Conservation (phyloP, 1,140 invertebrate species). For the Copidosoma floridanum region DNA sequence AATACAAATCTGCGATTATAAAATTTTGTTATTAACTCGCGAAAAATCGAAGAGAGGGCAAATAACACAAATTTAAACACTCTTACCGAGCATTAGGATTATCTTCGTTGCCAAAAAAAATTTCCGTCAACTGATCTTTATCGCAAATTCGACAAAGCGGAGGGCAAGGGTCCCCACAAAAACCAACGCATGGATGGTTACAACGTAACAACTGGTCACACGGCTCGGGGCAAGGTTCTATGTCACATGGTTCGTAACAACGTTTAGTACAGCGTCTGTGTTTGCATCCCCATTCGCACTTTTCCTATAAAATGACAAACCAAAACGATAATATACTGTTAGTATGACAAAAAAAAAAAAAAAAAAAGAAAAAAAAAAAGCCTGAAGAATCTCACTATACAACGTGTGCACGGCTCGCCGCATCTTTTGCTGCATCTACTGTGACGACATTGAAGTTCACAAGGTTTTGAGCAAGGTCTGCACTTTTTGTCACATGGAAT, state of each 20-base stretch:
- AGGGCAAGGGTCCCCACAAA: slow-evolving; percentile 68
- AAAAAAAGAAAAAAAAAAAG: too few species aligned
- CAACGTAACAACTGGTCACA: slow-evolving; percentile 57
- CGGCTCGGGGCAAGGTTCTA: slow-evolving; percentile 35
- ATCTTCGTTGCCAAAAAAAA: slow-evolving; percentile 61
- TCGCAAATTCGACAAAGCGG: slow-evolving; percentile 56
- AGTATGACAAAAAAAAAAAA: too few species aligned
- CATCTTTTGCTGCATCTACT: too few species aligned
- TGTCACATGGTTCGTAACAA: not conserved
- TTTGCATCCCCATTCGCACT: not conserved
- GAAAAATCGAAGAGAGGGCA: too few species aligned
- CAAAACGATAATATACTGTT: too few species aligned
- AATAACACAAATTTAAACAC: too few species aligned
- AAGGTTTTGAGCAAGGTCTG: too few species aligned
- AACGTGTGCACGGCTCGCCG: too few species aligned
- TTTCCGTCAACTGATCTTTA: slow-evolving; percentile 52
- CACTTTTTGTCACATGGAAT: too few species aligned
- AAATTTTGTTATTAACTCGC: too few species aligned
- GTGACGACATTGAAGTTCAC: too few species aligned
- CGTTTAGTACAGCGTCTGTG: not conserved
- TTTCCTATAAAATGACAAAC: not conserved
- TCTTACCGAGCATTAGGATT: slow-evolving; percentile 61
- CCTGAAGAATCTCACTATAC: too few species aligned
- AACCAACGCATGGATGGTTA: slow-evolving; percentile 64
- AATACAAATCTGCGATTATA: slow-evolving; percentile 64